Evolutionary conservation across 2,113 vertebrate genomes (phyloP), one percentile per base, ranked within the genome.

Genomic region (Marmota flaviventris): DNA sequence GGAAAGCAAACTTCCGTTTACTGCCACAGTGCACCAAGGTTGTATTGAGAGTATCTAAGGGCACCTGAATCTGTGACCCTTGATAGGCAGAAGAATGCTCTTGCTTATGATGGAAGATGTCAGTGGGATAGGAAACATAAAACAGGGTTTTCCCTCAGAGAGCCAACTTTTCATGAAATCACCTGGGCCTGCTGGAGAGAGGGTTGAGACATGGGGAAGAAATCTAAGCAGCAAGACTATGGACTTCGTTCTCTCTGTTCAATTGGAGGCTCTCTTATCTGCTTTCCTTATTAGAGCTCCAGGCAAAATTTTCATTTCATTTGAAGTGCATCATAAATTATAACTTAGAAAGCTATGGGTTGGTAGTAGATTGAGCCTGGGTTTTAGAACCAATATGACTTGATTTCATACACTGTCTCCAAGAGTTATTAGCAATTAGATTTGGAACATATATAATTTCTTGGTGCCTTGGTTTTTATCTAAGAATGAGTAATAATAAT

Each of bases 221-320:
- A 65, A 79, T 70, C 39, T 53, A 69, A 79, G 11, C 34, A 42
- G 18, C 69, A 58, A 25, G 11, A 5, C 8, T 72, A 13, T 2
- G 27, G 37, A 2, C 16, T 65, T 85, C 89, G 45, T 53, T 51
- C 18, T 83, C 22, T 2, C 16, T 42, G 0, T 89, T 91, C 25
- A 76, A 73, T 45, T n/a, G 45, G 5, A 91, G n/a, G 4, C 4
- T 65, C 10, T 45, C 82, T 94, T 24, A 77, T 84, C 51, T 63
- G 51, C 27, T 73, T 95, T n/a, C 45, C 6, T 56, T 86, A 37
- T 24, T 9, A 67, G 67, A 8, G 27, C 8, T 34, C 48, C 48
- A 89, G 63, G 17, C 78, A 93, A 63, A 82, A 32, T 67, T 89
- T 78, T 75, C 56, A 93, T 72, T 93, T 95, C 1, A 37, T 81